phyloP scores from a whole-genome alignment of 92 coral and sea anemone genomes.

The Phymanthus crucifer region DNA sequence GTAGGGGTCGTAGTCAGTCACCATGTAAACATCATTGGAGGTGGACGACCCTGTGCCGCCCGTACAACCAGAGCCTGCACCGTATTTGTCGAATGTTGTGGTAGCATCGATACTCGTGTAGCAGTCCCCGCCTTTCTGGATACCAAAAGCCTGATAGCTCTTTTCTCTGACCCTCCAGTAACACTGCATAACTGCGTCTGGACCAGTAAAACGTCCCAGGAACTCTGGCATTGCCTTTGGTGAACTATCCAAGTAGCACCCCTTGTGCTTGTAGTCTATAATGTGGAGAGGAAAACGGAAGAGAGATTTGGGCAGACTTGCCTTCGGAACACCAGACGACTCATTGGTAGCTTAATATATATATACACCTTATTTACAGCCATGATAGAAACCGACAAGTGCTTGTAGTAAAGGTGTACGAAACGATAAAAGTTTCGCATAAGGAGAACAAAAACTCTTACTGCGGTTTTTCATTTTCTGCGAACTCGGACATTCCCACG shows the following conservation, averaged over 20 bases:
- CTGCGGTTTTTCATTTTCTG: no score
- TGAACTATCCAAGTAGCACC: conserved; percentile 27
- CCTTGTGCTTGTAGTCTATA: conserved; percentile 22
- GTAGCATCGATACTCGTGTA: conserved; percentile 19
- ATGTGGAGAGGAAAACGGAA: neutral
- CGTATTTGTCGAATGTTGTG: conserved; percentile 15
- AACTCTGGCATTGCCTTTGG: conserved; percentile 26
- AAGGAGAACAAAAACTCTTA: no score
- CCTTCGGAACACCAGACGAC: neutral
- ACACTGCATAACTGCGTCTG: conserved; percentile 29
- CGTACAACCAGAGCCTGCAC: conserved; percentile 24
- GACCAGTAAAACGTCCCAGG: conserved; percentile 26
- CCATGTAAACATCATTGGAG: conserved; percentile 25
- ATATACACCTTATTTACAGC: no score
- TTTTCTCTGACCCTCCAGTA: conserved; percentile 10
- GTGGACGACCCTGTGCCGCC: conserved; percentile 17
- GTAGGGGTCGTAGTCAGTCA: conserved; percentile 12
- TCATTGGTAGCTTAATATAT: no score
- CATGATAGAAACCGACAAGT: no score
- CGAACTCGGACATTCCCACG: no score
- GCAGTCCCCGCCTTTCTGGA: conserved; percentile 39
- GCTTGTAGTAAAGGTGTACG: no score
- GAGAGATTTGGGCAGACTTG: conserved; percentile 36
- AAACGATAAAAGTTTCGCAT: no score
- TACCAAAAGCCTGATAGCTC: conserved; percentile 25